Evolutionary conservation across 2,113 vertebrate genomes (phyloP).

Genomic region (Corvus hawaiiensis): DNA sequence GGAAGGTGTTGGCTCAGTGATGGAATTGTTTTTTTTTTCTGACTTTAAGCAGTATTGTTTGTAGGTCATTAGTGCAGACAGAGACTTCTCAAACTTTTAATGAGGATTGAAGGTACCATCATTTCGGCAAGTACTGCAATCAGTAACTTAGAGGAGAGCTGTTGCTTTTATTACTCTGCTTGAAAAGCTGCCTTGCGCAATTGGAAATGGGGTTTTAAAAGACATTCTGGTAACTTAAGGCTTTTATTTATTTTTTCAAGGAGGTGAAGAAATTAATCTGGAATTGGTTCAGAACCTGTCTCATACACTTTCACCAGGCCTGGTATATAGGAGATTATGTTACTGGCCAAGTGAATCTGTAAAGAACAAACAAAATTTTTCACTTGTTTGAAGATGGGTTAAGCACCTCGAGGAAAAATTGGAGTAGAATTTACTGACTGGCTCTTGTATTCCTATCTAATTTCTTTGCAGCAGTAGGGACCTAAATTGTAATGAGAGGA

Average conservation of each 20-base stretch:
- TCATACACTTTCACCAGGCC: not conserved
- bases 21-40: not conserved
- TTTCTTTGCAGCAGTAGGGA: not conserved
- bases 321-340: not conserved
- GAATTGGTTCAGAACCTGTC: not conserved
- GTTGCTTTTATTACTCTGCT: not conserved
- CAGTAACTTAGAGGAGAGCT: not conserved
- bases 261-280: not conserved
- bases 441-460: not conserved
- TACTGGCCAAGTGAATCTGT: not conserved
- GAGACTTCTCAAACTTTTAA: not conserved
- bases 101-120: not conserved
- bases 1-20: not conserved
- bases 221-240: not conserved
- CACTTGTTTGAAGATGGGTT: not conserved
- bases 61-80: not conserved
- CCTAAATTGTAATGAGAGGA: not conserved
- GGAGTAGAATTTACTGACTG: not conserved
- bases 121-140: not conserved
- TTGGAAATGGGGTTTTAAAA: not conserved
- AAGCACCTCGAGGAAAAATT: not conserved
- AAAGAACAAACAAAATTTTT: not conserved
- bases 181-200: not conserved
- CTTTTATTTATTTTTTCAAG: not conserved
- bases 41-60: not conserved